phyloP scores from a whole-genome alignment of 2,888 invertebrate species.

The Escarpia spicata region DNA sequence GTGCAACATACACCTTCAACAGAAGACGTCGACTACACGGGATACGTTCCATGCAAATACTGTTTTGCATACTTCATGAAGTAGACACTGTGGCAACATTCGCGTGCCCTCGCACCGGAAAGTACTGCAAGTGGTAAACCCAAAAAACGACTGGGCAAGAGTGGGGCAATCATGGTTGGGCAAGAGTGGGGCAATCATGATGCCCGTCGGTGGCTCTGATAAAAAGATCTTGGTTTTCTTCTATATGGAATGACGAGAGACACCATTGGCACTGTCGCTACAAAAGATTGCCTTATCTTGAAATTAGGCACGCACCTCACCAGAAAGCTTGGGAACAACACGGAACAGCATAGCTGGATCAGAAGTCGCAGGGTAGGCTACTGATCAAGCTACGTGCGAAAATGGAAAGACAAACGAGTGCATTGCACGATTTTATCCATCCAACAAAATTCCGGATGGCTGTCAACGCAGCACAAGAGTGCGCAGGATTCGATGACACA shows the following conservation, averaged over 20 bases:
- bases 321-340: not conserved
- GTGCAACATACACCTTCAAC: not conserved
- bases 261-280: not conserved
- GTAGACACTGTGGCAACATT: not conserved
- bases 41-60: conserved; percentile 14
- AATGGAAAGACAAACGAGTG: not conserved
- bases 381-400: not conserved
- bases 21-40: not conserved
- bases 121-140: not conserved
- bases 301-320: not conserved
- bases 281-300: conserved; percentile 8
- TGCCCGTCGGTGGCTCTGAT: not conserved
- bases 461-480: not conserved
- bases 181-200: not conserved
- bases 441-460: not conserved
- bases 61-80: not conserved
- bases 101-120: not conserved
- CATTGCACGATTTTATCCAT: not conserved
- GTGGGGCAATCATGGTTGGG: too few relatives aligned
- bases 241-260: not conserved
- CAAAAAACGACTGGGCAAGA: not conserved
- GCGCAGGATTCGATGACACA: not conserved
- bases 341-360: not conserved
- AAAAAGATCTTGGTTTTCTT: not conserved
- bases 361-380: not conserved